Conservation (phyloP, 2,113 vertebrate species). For the Oncorhynchus keta region DNA sequence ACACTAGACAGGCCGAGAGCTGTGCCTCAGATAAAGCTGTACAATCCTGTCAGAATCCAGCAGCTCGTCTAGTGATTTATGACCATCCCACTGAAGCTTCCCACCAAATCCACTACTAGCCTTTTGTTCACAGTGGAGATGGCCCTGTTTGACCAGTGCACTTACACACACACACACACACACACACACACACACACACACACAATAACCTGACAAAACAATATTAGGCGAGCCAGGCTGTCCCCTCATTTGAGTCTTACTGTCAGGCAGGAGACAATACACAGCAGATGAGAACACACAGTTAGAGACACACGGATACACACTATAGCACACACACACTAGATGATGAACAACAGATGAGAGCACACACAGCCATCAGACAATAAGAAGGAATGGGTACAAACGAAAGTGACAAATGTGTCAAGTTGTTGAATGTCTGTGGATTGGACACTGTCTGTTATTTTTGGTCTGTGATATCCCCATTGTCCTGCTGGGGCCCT, state of each 20-base stretch:
- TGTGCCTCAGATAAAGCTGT: slow-evolving; percentile 63
- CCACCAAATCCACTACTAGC: slow-evolving; percentile 53
- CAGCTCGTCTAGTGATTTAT: slow-evolving; percentile 69
- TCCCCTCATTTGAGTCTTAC: neutral
- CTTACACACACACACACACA: neutral
- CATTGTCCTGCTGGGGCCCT: too few relatives aligned
- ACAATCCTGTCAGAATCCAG: slow-evolving; percentile 68
- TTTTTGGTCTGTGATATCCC: too few relatives aligned
- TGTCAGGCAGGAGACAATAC: slow-evolving; percentile 23
- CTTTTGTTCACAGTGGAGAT: slow-evolving; percentile 57
- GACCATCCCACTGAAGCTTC: slow-evolving; percentile 64
- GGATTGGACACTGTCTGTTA: neutral
- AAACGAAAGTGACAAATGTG: neutral
- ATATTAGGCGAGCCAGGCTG: neutral
- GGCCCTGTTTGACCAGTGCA: slow-evolving; percentile 11
- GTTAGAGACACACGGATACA: too few relatives aligned
- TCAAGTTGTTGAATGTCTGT: neutral
- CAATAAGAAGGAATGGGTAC: neutral
- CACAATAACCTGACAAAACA: neutral
- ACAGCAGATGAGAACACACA: slow-evolving; percentile 55
- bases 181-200: neutral
- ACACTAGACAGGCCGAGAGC: slow-evolving; percentile 45
- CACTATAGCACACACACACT: too few relatives aligned
- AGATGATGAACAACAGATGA: too few relatives aligned
- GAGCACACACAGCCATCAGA: neutral